These are phyloP conservation scores for Myiagra hebetior DNA, from an alignment of 2,113 vertebrate species.

Conservation along the genomic window DNA sequence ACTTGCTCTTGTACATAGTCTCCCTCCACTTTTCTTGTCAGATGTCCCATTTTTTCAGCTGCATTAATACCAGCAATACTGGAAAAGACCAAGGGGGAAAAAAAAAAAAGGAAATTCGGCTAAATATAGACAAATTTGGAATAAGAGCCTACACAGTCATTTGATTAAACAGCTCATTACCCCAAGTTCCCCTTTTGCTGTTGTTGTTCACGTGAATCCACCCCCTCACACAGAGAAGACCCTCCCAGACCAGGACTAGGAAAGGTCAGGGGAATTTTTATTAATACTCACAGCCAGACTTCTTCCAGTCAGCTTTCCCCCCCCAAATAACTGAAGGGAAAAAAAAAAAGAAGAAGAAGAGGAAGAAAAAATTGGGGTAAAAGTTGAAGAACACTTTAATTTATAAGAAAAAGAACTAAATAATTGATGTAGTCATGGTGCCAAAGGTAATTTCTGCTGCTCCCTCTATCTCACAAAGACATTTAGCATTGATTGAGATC, in stretches of 20 bases:
- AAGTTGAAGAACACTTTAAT: constrained; percentile 81
- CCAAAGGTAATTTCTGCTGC: constrained; percentile 81
- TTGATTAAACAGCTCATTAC: not conserved
- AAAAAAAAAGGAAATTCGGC: not conserved
- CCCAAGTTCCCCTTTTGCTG: not conserved
- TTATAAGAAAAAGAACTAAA: constrained; percentile 82
- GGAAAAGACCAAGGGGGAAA: not conserved
- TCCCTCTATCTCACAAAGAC: constrained; percentile 85
- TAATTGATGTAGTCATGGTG: constrained; percentile 84
- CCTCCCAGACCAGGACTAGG: not conserved
- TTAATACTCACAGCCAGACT: constrained; percentile 32
- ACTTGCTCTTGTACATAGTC: not conserved
- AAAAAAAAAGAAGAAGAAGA: not conserved
- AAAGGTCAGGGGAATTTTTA: constrained; percentile 35
- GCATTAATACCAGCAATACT: not conserved
- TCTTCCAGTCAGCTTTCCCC: constrained; percentile 19
- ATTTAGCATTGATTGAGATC: constrained; percentile 92
- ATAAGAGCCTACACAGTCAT: not conserved
- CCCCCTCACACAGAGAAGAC: not conserved
- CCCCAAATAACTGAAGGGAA: not conserved
- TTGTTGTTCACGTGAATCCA: not conserved
- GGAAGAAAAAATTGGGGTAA: constrained; percentile 47
- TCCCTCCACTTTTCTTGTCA: not conserved
- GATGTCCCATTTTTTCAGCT: not conserved
- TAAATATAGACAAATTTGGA: not conserved